Base-by-base conservation (phyloP, 1,140 invertebrate species). In the Brachionus sp. region DNA sequence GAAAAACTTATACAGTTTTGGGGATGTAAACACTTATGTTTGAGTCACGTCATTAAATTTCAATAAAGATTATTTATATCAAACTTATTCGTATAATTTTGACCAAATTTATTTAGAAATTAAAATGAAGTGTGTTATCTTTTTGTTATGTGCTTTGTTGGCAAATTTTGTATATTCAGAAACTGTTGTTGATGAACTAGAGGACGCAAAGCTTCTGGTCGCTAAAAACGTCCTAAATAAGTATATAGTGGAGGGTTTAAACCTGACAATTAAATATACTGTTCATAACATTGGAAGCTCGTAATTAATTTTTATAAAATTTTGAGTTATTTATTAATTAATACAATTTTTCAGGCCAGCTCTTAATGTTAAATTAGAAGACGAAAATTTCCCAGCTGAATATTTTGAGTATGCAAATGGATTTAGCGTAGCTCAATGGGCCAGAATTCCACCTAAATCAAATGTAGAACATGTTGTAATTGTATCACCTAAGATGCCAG, bases 211-310 rank as follows among this genome's bases (percentile, higher is more conserved):
- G 35, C 85, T 91, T 12, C 85, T 91, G 13, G 90, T 89, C 0
- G 89, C 90, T 12, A 91, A 91, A 86, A 88, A 88, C 83, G 87
- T 98, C 86, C 91, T 98, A n/a, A 98, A 98, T 86, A 96, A 94
- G 90, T 98, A 98, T 88, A 90, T 98, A 75, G 96, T 99, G n/a
- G 96, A 99, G 91, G 93, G 94, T 87, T 95, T 95, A 92, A 97
- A 99, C 88, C 93, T 98, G 85, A 92, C 98, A 85, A 93, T 98
- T 50, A 95, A 97, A 89, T 94, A 92, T 86, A 89, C 87, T 80
- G 88, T 92, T 42, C 91, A 87, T 86, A 92, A 92, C 86, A 89
- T 91, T 84, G 91, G 91, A 84, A 90, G 88, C 84, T 90, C 88
- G 90, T 90, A 86, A 83, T 83, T n/a, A 77, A 66, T 84, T n/a